These are phyloP conservation scores for Drosophila colorata DNA, from an alignment of 2,888 invertebrate genomes.

Conservation along the genomic window DNA sequence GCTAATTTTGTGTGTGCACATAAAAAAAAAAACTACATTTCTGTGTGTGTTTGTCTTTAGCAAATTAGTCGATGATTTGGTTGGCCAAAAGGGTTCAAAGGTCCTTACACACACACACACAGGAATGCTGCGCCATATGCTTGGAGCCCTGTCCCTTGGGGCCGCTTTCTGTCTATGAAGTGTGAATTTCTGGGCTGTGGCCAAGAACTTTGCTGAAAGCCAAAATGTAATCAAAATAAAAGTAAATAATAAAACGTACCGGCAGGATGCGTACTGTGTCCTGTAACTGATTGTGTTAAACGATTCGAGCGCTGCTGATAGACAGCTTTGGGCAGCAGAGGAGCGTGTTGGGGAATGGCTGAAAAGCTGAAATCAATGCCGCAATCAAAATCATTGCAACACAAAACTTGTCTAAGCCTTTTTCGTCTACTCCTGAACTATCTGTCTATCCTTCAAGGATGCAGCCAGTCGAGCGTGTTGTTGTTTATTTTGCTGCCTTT, in stretches of 20 bases:
- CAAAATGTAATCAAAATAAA: conserved; percentile 77
- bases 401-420: conserved; percentile 68
- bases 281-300: conserved; percentile 68
- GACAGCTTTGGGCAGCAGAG: conserved; percentile 25
- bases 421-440: conserved; percentile 51
- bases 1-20: conserved; percentile 68
- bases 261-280: conserved; percentile 7
- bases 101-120: conserved; percentile 14
- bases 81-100: conserved; percentile 39
- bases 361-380: conserved; percentile 73
- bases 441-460: conserved; percentile 49
- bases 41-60: conserved; percentile 18
- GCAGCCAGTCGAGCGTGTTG: conserved; percentile 61
- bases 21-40: conserved; percentile 38
- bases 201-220: conserved; percentile 54
- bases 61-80: conserved; percentile 73
- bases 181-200: conserved; percentile 60
- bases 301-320: conserved; percentile 51
- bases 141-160: conserved; percentile 45
- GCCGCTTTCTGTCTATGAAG: conserved; percentile 55
- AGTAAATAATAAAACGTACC: conserved; percentile 67
- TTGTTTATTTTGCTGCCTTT: conserved; percentile 72
- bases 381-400: conserved; percentile 69
- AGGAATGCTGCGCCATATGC: conserved; percentile 16
- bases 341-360: background rate